phyloP scores from a whole-genome alignment of 2,888 invertebrate species.

The Pegoplata infirma region DNA sequence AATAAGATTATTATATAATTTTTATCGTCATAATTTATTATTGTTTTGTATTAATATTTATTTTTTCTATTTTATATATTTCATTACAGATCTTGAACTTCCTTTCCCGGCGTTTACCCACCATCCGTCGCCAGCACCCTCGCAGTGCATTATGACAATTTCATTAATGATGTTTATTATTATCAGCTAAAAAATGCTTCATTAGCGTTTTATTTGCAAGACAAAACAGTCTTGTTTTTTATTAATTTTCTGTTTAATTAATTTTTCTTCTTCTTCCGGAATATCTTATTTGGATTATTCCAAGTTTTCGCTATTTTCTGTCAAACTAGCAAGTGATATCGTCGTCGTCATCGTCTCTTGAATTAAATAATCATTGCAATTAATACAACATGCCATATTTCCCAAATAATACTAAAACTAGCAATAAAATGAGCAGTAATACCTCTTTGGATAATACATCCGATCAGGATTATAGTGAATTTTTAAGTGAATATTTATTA shows the following conservation, averaged over 20 bases:
- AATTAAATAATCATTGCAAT: constrained; percentile 11
- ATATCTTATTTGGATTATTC: not conserved
- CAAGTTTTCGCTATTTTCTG: not conserved
- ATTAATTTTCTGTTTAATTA: not conserved
- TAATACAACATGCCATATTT: constrained; percentile 68
- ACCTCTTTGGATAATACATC: constrained; percentile 74
- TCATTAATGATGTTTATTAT: constrained; percentile 12
- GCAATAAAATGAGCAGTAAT: constrained; percentile 69
- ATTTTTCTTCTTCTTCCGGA: not conserved
- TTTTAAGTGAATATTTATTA: constrained; percentile 75
- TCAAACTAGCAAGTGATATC: constrained; percentile 15
- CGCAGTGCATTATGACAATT: not conserved
- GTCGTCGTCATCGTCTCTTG: no score
- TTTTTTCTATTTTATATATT: constrained; percentile 10
- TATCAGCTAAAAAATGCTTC: constrained; percentile 42
- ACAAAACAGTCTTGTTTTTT: constrained; percentile 56
- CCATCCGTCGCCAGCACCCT: not conserved
- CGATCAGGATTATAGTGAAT: constrained; percentile 77
- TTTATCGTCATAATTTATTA: not conserved
- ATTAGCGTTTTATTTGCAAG: constrained; percentile 49
- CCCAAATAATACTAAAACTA: constrained; percentile 66
- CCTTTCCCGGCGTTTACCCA: not conserved
- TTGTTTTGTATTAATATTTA: not conserved
- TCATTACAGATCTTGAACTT: constrained; percentile 3
- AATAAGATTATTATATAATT: not conserved